Evolutionary conservation across 2,888 invertebrate genomes (phyloP), one percentile per base, ranked within the genome.

Genomic region (Odontocerum albicorne): DNA sequence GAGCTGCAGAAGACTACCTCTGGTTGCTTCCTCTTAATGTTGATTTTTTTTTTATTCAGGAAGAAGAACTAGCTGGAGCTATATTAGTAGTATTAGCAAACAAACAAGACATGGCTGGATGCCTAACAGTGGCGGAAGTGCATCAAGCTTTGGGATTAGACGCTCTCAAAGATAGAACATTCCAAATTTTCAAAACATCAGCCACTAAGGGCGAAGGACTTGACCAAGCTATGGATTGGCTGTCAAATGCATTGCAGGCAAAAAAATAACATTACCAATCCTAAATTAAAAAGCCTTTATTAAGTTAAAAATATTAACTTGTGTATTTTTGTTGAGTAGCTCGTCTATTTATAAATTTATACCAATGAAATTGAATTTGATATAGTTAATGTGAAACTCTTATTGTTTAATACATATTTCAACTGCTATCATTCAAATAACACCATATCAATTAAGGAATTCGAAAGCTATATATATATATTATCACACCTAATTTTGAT

Each of bases 181-280:
- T 99, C 82, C 96, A 97, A 83, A 98, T 99, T 69, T 99, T 99
- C 75, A 98, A 98, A 80, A 97, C 98, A 2, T 97, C 97, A 0
- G 99, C 99, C 39, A 92, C 95, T 63, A 93, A 96, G 73, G 98
- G 98, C 19, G 96, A 97, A 74, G 99, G 99, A 1, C 81, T 99
- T 44, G 96, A 99, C 72, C 94, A 95, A 75, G 96, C 98, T 58
- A 99, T 99, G 99, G 97, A 99, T 73, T 99, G 99, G 98, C 85
- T 95, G 63, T 90, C 92, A 59, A 94, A 92, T 68, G 90, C 93
- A 49, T 75, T 95, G 67, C 92, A 92, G 73, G 91, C 88, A 68
- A 85, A 87, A 74, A 94, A 94, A 87, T 94, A 87, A 79, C 76
- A 72, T 17, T 33, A 54, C 57, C 44, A 55, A 54, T 33, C 16